Conservation (phyloP, 1,140 invertebrate species). For the Zaprionus kolodkinae region DNA sequence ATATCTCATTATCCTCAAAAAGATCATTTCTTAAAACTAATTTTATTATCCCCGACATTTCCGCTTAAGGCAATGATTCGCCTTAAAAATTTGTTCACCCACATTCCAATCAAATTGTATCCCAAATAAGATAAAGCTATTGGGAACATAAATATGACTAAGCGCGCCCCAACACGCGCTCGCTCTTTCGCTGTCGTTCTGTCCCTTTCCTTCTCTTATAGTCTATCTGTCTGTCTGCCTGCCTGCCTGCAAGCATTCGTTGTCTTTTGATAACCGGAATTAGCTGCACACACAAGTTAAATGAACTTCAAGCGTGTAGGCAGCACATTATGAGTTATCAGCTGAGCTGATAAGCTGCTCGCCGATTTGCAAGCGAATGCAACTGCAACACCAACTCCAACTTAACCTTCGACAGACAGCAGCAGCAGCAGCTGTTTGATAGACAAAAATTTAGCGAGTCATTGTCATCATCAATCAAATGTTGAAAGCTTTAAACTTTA, state of each 20-base stretch:
- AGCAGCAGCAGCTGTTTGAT: conserved; percentile 34
- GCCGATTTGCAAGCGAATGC: conserved; percentile 13
- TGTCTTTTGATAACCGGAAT: conserved; percentile 35
- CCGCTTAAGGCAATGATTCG: conserved; percentile 13
- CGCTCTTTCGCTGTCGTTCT: neutral
- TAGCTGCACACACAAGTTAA: conserved; percentile 29
- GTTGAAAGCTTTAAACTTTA: conserved; percentile 25
- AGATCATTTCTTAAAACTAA: neutral
- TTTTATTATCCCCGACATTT: conserved; percentile 16
- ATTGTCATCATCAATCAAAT: conserved; percentile 72
- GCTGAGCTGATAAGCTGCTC: conserved; percentile 23
- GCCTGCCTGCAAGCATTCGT: conserved; percentile 1
- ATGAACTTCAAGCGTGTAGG: conserved; percentile 26
- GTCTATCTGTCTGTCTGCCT: neutral
- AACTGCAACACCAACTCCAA: conserved; percentile 43
- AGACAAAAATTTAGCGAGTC: conserved; percentile 44
- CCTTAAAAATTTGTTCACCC: conserved; percentile 25
- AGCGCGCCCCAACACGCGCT: conserved; percentile 3
- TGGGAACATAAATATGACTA: conserved; percentile 28
- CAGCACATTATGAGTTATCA: conserved; percentile 17
- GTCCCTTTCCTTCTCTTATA: neutral
- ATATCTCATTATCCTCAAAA: neutral
- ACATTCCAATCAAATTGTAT: conserved; percentile 25
- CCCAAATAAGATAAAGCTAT: conserved; percentile 15
- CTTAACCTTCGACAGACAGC: conserved; percentile 59